Evolutionary conservation across 2,113 vertebrate genomes (phyloP).

Genomic region (Amphilophus citrinellus): DNA sequence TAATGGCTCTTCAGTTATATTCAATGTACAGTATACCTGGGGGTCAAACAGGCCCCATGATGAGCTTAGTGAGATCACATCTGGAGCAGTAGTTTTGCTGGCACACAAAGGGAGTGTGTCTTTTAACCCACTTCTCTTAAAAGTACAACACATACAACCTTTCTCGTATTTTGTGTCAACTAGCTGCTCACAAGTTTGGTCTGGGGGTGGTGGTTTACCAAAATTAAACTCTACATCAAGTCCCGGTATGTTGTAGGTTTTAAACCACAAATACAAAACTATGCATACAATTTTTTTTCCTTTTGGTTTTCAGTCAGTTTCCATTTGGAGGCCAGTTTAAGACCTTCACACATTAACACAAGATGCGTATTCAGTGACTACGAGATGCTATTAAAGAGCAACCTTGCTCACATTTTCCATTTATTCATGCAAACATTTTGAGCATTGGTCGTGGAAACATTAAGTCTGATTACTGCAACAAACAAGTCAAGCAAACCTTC

Average conservation of each 20-base stretch:
- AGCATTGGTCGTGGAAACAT: not conserved
- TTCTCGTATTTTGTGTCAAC: not conserved
- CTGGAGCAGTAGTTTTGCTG: not conserved
- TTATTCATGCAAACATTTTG: not conserved
- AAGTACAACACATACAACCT: not conserved
- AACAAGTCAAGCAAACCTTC: not conserved
- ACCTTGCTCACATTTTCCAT: not conserved
- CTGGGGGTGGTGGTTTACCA: not conserved
- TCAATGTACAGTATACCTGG: not conserved
- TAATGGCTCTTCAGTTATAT: no score
- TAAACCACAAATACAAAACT: not conserved
- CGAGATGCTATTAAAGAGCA: not conserved
- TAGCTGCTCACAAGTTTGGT: not conserved
- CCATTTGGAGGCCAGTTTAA: not conserved
- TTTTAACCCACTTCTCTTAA: not conserved
- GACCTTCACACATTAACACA: not conserved
- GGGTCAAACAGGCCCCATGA: not conserved
- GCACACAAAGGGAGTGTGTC: not conserved
- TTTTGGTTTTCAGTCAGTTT: not conserved
- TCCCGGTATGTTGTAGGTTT: not conserved
- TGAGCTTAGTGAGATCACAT: not conserved
- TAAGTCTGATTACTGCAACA: accelerated
- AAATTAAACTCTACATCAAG: not conserved
- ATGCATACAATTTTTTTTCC: not conserved
- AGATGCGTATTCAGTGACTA: not conserved